A percentile compares a stretch with the other conserved stretches of the same genome.
phyloP scores from a whole-genome alignment of 1,140 invertebrate species.

The Drosophila burlai region DNA sequence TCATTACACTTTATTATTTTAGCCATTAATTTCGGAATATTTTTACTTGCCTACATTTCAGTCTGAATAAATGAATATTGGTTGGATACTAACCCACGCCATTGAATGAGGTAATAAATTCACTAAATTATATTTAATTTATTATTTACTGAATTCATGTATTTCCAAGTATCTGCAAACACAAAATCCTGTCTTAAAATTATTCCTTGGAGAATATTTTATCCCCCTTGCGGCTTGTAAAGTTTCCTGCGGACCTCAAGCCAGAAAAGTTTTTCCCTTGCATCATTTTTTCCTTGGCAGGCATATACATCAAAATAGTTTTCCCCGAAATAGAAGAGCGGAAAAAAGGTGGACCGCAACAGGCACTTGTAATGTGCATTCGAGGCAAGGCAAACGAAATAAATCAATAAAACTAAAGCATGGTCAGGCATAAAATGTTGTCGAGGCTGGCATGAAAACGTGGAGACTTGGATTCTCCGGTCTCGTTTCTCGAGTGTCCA shows the following conservation, averaged over 20 bases:
- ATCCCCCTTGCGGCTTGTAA: neutral
- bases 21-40: neutral
- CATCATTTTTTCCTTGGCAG: neutral
- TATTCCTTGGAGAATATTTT: neutral
- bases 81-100: too few species aligned
- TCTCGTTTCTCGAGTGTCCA: slow-evolving; percentile 58
- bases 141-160: too few species aligned
- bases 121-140: neutral
- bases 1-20: neutral
- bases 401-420: slow-evolving; percentile 78
- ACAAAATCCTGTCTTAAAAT: neutral
- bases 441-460: slow-evolving; percentile 29
- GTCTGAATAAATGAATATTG: neutral
- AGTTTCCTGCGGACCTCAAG: neutral
- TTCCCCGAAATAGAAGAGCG: slow-evolving; percentile 29
- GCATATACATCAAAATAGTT: slow-evolving; percentile 41
- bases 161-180: neutral
- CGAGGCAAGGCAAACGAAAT: slow-evolving; percentile 23
- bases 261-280: neutral
- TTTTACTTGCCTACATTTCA: neutral
- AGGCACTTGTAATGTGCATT: slow-evolving; percentile 43
- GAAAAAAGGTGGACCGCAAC: slow-evolving; percentile 37
- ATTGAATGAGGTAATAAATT: neutral
- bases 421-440: slow-evolving; percentile 52
- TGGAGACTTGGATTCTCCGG: slow-evolving; percentile 10